Evolutionary conservation across 2,797 vertebrate species (phyloP), one percentile per base, ranked within the genome.

Genomic region (Macropodus opercularis): DNA sequence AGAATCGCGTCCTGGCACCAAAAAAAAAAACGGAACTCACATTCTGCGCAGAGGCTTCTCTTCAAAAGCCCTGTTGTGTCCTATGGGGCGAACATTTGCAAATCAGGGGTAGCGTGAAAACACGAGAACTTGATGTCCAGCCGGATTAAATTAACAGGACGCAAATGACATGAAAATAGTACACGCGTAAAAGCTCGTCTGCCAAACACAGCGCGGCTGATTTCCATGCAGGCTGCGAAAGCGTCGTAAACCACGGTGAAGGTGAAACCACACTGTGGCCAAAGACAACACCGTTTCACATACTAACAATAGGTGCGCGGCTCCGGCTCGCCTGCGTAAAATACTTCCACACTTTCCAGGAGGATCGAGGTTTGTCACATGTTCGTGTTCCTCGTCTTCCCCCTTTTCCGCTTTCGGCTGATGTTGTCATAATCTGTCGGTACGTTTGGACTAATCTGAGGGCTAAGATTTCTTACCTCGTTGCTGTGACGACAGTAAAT

Each of bases 391-490:
- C 36, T 6, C n/a, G n/a, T 13, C 1, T 11, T 18, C 13, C 19
- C 13, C 3, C 9, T 6, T 21, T 2, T 9, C 11, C 39, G 8
- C 26, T n/a, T 13, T 3, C 24, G 2, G 26, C 11, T 17, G 23
- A 12, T 8, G 26, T 27, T 14, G 15, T 44, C 22, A 52, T 0
- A n/a, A 14, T 36, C 27, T 14, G 55, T 10, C 10, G 24, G 11
- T 21, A 11, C n/a, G 18, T 27, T 17, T 6, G 4, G 24, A 15
- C 11, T n/a, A n/a, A 40, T 8, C 4, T 44, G 18, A 22, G 15
- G 23, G 39, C 17, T 12, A 7, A 24, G 1, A 21, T n/a, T 32
- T 43, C 81, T 83, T 85, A 89, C 88, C 88, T 85, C 76, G 55
- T 51, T n/a, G 57, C 56, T 62, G 57, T 46, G 40, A 49, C 64